Conservation (phyloP, 2,797 vertebrate genomes). For the Rhadinocentrus ornatus region DNA sequence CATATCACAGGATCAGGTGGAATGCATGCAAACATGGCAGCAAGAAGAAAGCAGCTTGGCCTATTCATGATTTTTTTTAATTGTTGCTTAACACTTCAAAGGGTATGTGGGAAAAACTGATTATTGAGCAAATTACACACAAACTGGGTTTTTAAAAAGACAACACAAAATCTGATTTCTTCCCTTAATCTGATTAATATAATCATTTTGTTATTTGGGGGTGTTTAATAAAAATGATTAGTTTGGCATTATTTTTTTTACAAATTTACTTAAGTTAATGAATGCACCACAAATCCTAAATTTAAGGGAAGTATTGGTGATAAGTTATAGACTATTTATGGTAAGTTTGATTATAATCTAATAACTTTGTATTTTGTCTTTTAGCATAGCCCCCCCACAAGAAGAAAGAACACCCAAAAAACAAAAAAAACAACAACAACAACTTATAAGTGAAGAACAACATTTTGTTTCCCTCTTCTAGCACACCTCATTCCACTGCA, state of each 20-base stretch:
- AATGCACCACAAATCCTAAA: no score
- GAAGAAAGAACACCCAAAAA: no score
- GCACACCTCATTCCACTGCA: no score
- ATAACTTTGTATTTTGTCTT: no score
- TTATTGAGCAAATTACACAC: slow-evolving; percentile 48
- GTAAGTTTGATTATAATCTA: no score
- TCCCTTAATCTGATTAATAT: slow-evolving; percentile 45
- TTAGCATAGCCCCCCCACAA: no score
- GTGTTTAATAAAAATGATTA: slow-evolving; percentile 30
- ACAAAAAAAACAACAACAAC: no score
- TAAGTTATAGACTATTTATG: no score
- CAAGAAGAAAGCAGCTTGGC: neutral
- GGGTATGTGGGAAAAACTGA: slow-evolving; percentile 4
- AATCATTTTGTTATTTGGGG: slow-evolving; percentile 29
- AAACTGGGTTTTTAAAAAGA: slow-evolving; percentile 22
- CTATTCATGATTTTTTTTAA: neutral
- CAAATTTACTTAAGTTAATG: no score
- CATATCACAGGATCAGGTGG: neutral
- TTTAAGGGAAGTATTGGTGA: no score
- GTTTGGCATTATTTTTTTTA: neutral
- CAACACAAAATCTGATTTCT: slow-evolving; percentile 38
- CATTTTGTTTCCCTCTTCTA: no score
- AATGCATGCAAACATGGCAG: neutral
- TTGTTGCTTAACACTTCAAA: neutral
- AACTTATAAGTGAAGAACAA: no score